phyloP scores from a whole-genome alignment of 2,797 vertebrate genomes.

The Intellagama lesueurii region DNA sequence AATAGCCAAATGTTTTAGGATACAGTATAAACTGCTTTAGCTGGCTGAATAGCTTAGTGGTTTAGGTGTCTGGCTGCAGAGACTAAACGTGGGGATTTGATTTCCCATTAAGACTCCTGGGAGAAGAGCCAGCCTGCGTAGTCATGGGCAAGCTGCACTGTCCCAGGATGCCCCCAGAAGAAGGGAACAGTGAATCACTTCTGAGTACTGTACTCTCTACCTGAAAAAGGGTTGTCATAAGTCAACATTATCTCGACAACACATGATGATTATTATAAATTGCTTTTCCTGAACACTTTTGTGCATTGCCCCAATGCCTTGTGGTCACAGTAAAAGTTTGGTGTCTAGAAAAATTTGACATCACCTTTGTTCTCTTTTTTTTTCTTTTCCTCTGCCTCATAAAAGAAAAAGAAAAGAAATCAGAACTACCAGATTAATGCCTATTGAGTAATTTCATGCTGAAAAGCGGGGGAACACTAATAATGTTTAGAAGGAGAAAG shows the following conservation, averaged over 20 bases:
- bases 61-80: too few species aligned
- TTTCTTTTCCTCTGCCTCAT: rapidly evolving
- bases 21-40: not conserved
- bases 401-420: conserved; percentile 16
- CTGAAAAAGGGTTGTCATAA: too few species aligned
- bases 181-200: too few species aligned
- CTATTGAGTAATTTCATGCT: conserved; percentile 54
- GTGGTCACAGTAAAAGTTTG: conserved; percentile 3
- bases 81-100: too few species aligned
- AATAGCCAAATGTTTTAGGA: too few species aligned
- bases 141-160: too few species aligned
- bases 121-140: too few species aligned
- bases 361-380: not conserved
- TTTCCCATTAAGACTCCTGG: too few species aligned
- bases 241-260: too few species aligned
- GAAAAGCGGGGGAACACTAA: conserved; percentile 44
- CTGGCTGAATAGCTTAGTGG: too few species aligned
- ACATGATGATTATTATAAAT: not conserved
- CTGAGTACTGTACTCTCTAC: too few species aligned
- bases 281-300: not conserved
- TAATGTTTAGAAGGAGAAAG: conserved; percentile 33
- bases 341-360: not conserved
- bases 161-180: too few species aligned
- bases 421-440: conserved; percentile 25
- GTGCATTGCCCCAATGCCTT: not conserved